These are phyloP conservation scores for Chaenodraco wilsoni DNA, from an alignment of 2,797 vertebrate species.

Conservation along the genomic window DNA sequence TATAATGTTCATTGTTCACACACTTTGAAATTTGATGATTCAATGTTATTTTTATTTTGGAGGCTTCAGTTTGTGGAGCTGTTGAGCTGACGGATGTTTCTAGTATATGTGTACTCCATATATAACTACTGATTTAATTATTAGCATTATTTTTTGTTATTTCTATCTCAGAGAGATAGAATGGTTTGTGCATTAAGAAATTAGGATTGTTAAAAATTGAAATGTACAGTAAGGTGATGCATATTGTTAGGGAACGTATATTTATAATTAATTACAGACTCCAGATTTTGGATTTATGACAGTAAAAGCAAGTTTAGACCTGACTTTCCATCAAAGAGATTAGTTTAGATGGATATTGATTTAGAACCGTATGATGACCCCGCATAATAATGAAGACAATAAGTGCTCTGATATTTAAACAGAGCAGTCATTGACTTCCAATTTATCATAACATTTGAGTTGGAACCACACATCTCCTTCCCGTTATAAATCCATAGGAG, in stretches of 20 bases:
- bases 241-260: too few species aligned
- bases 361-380: neutral
- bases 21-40: neutral
- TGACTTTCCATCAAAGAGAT: neutral
- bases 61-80: neutral
- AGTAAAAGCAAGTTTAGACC: neutral
- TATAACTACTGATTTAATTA: too few species aligned
- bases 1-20: neutral
- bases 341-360: neutral
- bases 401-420: neutral
- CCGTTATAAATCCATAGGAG: neutral
- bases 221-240: neutral
- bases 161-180: too few species aligned
- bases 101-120: too few species aligned
- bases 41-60: neutral
- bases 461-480: neutral
- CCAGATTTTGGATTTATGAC: neutral
- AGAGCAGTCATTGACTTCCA: neutral
- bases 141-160: too few species aligned
- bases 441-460: neutral
- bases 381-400: neutral
- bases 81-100: neutral
- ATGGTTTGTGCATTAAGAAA: neutral
- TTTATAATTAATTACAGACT: neutral
- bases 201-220: neutral